Evolutionary conservation across 2,888 invertebrate species (phyloP).

Genomic region (Cheiracanthium punctorium): DNA sequence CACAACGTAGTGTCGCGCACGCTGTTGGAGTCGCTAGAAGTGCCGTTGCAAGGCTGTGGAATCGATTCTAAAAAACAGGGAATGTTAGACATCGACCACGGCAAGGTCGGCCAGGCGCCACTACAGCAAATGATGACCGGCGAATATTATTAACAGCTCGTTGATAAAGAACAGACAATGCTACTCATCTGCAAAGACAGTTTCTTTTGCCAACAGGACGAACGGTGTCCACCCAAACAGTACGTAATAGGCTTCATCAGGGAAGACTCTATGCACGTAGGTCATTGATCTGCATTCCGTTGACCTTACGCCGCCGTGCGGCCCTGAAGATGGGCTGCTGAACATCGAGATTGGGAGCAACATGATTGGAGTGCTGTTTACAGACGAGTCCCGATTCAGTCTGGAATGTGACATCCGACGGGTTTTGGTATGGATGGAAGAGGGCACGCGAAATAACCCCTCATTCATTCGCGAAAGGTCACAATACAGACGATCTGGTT

Average conservation of each 20-base stretch:
- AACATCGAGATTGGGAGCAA: too few species aligned
- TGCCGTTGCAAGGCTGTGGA: neutral
- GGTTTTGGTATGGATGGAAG: neutral
- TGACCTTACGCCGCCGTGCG: too few species aligned
- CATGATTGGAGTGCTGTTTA: neutral
- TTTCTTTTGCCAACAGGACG: too few species aligned
- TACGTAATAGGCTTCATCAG: too few species aligned
- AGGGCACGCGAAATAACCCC: neutral
- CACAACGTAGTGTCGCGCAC: too few species aligned
- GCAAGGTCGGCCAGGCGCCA: too few species aligned
- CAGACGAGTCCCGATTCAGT: constrained; percentile 12
- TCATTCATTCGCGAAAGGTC: too few species aligned
- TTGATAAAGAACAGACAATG: neutral
- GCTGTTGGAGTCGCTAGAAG: too few species aligned
- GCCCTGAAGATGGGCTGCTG: neutral
- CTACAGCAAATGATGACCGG: constrained; percentile 12
- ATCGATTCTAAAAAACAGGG: constrained; percentile 18
- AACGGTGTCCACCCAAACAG: too few species aligned
- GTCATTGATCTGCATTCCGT: neutral
- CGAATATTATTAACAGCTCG: neutral
- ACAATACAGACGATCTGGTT: too few species aligned
- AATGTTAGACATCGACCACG: too few species aligned
- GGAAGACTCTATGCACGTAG: neutral
- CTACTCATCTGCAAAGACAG: constrained; percentile 2
- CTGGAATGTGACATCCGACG: neutral